phyloP scores from a whole-genome alignment of 2,888 invertebrate species.

The Trachelus iudaicus region DNA sequence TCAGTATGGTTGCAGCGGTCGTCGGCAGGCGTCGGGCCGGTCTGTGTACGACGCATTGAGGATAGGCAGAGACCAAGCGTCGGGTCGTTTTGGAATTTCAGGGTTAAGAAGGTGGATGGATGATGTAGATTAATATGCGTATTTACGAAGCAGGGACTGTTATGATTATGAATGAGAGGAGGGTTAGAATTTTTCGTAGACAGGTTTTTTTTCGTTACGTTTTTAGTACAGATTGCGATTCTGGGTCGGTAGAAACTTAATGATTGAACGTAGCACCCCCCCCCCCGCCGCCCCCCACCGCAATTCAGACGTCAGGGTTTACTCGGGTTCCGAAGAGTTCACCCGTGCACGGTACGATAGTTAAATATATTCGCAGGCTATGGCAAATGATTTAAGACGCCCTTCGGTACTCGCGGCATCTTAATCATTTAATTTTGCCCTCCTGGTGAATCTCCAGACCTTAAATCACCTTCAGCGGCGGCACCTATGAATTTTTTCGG shows the following conservation, averaged over 20 bases:
- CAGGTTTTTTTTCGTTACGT: neutral
- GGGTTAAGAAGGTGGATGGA: neutral
- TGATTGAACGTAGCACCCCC: neutral
- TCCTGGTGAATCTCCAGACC: conserved; percentile 10
- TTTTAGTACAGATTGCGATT: neutral
- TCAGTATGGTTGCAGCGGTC: neutral
- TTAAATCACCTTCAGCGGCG: conserved; percentile 20
- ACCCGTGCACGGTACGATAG: neutral
- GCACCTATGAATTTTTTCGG: neutral
- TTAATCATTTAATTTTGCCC: conserved; percentile 6
- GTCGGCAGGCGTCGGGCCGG: neutral
- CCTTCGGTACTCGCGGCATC: neutral
- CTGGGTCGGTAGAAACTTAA: neutral
- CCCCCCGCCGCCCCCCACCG: too few species aligned
- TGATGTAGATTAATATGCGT: neutral
- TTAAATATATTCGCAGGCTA: neutral
- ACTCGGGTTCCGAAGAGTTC: neutral
- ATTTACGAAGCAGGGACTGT: neutral
- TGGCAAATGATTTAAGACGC: neutral
- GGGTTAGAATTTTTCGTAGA: neutral
- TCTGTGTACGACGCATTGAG: neutral
- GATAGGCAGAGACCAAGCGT: neutral
- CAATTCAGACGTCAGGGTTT: neutral
- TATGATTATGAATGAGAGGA: neutral
- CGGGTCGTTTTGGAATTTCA: neutral